Evolutionary conservation across 1,140 invertebrate genomes (phyloP), one percentile per base, ranked within the genome.

Genomic region (Leptestheria dahalacensis): DNA sequence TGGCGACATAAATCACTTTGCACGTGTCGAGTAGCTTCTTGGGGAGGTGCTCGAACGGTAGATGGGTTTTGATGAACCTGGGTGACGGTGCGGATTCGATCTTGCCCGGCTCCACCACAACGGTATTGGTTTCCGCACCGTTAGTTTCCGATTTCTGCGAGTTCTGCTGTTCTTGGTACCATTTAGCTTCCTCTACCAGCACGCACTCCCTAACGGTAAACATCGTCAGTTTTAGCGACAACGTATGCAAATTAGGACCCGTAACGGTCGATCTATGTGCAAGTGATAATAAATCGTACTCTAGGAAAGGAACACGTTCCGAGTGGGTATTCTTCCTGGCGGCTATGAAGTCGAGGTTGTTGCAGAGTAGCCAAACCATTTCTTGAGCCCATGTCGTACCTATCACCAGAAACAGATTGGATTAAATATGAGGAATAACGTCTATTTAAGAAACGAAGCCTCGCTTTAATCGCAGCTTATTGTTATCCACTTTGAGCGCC

Each of bases 311-410:
- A 61, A 73, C 77, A 50, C 79, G 72, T 54, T 75, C 46, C 24
- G 75, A 77, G 11, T 23, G 21, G 54, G 88, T 76, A 20, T 82
- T 75, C 25, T 77, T 77, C 66, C 81, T 78, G 0, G 88, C 85
- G 1, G 75, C 78, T 66, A 85, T 79, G 65, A 83, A 88, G 68
- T 93, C 79, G 48, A 88, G 74, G 65, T 86, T 79, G 67, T 90
- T 83, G 4, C 80, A 82, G 25, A 93, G 80, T 21, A 89, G 75
- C 87, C 87, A 92, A 2, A 86, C 77, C 80, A 91, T 87, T 74
- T 93, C 88, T 70, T 90, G 87, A 4, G 81, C 78, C 88, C 88
- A 91, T 2, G 89, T 89, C 47, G 87, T 91, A 25, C 88, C 89
- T 85, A 26, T 0, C 20, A 51, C 21, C 11, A 23, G 18, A 18